These are phyloP conservation scores for Diloba caeruleocephala DNA, from an alignment of 2,888 invertebrate species.

Conservation along the genomic window DNA sequence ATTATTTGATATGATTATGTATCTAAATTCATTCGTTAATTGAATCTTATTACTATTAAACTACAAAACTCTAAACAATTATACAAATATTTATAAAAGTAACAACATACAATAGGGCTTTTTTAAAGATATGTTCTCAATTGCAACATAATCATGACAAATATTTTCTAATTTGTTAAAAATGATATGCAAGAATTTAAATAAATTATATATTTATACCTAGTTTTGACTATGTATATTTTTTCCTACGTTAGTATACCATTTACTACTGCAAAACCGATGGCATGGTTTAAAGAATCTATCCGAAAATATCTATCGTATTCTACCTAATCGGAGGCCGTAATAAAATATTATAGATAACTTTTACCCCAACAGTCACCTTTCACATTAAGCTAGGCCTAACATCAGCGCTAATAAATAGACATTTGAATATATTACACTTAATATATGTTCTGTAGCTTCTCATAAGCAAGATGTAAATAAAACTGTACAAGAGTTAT, in stretches of 20 bases:
- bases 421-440: conserved; percentile 51
- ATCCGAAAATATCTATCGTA: conserved; percentile 83
- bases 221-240: conserved; percentile 33
- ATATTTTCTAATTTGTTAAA: conserved; percentile 1
- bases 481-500: conserved; percentile 81
- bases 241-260: conserved; percentile 42
- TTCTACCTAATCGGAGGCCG: conserved; percentile 70
- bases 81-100: conserved; percentile 33
- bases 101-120: conserved; percentile 22
- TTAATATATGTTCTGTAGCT: conserved; percentile 68
- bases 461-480: conserved; percentile 73
- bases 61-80: conserved; percentile 43
- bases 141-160: conserved; percentile 22
- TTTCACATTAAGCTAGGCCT: conserved; percentile 41
- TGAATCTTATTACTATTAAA: conserved; percentile 44
- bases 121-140: conserved; percentile 36
- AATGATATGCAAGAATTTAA: conserved; percentile 41
- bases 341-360: conserved; percentile 62
- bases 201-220: conserved; percentile 32
- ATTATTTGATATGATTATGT: conserved; percentile 63
- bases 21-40: conserved; percentile 60
- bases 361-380: conserved; percentile 43
- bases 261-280: conserved; percentile 51
- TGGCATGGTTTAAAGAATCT: conserved; percentile 73
- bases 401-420: conserved; percentile 43